phyloP scores from a whole-genome alignment of 1,140 invertebrate species.

The Musca vetustissima region DNA sequence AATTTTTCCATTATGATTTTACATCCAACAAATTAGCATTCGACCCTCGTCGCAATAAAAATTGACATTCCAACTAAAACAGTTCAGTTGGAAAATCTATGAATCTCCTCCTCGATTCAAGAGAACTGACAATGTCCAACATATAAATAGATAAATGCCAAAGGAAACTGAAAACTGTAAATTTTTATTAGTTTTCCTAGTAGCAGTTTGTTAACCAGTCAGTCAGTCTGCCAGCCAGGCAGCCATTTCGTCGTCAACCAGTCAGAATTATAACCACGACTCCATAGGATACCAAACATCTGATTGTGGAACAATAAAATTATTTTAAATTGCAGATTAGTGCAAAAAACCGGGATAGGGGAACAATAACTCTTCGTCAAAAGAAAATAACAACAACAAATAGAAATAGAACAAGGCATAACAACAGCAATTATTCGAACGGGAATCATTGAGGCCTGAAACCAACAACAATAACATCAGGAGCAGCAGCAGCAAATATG shows the following conservation, averaged over 20 bases:
- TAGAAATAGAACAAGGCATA: not conserved
- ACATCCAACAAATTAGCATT: too few relatives aligned
- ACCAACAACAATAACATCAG: too few relatives aligned
- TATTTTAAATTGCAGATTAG: conserved; percentile 6
- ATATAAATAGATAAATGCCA: not conserved
- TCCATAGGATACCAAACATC: not conserved
- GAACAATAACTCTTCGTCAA: conserved; percentile 7
- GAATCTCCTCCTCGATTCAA: not conserved
- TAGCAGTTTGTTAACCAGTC: too few relatives aligned
- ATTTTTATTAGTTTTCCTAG: not conserved
- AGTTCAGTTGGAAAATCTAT: not conserved
- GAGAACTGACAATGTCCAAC: not conserved
- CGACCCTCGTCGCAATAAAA: too few relatives aligned
- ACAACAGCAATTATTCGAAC: too few relatives aligned
- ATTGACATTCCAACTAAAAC: too few relatives aligned
- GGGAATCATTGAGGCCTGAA: too few relatives aligned
- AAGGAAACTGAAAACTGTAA: conserved; percentile 5
- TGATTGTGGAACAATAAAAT: conserved; percentile 11
- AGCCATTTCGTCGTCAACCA: too few relatives aligned
- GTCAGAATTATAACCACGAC: too few relatives aligned
- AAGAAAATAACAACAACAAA: not conserved
- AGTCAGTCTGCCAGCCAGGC: too few relatives aligned
- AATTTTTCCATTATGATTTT: too few relatives aligned
- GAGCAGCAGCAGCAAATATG: too few relatives aligned
- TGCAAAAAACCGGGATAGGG: not conserved